phyloP scores from a whole-genome alignment of 2,888 invertebrate genomes.

The Dysmachus trigonus region DNA sequence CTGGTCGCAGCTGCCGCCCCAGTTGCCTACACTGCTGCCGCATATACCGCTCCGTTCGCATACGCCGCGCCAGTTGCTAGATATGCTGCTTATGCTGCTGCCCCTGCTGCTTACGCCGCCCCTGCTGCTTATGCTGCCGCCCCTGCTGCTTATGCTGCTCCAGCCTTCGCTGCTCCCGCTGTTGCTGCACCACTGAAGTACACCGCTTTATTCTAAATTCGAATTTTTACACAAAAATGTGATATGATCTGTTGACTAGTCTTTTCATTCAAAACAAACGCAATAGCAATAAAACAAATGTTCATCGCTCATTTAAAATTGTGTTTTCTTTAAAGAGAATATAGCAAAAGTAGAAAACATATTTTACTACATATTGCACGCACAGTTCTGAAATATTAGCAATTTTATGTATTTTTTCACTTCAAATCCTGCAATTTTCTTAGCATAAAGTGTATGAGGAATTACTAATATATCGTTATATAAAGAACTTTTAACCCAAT shows the following conservation, averaged over 20 bases:
- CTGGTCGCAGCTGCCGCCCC: slow-evolving; percentile 58
- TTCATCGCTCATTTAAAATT: background rate
- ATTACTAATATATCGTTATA: too few species aligned
- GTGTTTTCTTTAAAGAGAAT: background rate
- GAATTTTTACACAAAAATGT: background rate
- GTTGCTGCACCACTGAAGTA: slow-evolving; percentile 5
- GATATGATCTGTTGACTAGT: slow-evolving; percentile 4
- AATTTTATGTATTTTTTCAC: too few species aligned
- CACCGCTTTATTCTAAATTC: slow-evolving; percentile 5
- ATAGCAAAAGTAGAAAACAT: too few species aligned
- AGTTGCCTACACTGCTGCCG: slow-evolving; percentile 65
- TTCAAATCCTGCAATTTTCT: too few species aligned
- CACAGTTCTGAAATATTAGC: too few species aligned
- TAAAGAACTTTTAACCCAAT: too few species aligned
- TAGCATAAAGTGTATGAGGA: too few species aligned
- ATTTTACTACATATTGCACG: too few species aligned
- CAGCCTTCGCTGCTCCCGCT: background rate
- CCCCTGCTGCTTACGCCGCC: slow-evolving; percentile 58
- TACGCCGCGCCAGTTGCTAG: slow-evolving; percentile 44
- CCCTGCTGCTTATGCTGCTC: slow-evolving; percentile 55
- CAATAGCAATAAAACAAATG: background rate
- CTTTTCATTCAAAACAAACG: background rate
- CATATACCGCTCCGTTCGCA: slow-evolving; percentile 58
- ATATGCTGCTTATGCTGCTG: slow-evolving; percentile 62
- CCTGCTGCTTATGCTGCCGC: slow-evolving; percentile 65